Evolutionary conservation across 2,113 vertebrate species (phyloP).

Genomic region (Regulus satrapa): DNA sequence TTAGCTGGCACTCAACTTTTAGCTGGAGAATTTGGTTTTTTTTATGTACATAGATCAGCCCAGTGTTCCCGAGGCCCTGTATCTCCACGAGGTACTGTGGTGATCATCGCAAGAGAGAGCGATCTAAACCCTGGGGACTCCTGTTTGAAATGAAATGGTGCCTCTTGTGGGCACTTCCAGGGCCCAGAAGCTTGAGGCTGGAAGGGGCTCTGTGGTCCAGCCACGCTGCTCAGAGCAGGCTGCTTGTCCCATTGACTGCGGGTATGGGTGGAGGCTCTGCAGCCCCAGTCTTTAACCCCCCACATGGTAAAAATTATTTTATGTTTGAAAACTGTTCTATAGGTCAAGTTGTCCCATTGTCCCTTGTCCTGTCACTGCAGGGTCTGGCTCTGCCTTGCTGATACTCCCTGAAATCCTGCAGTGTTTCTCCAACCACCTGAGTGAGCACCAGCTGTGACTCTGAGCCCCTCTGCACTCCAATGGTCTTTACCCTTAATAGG

Average conservation of each 20-base stretch:
- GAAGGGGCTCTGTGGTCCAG: neutral
- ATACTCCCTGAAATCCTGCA: neutral
- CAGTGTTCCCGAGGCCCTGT: neutral
- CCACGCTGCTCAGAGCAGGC: neutral
- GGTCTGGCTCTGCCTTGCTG: neutral
- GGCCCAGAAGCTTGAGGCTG: neutral
- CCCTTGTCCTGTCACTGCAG: neutral
- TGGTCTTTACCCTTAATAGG: neutral
- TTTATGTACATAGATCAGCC: fast-evolving
- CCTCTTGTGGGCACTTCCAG: neutral
- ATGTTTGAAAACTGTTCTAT: neutral
- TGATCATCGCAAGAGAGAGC: neutral
- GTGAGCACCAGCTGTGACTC: neutral
- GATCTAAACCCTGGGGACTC: neutral
- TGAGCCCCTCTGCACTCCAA: neutral
- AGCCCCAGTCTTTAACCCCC: neutral
- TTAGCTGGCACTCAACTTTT: neutral
- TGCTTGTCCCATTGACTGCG: neutral
- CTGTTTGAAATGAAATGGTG: neutral
- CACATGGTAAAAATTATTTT: neutral
- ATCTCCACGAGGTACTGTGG: neutral
- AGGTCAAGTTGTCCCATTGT: neutral
- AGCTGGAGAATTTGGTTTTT: neutral
- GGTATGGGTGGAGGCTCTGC: neutral
- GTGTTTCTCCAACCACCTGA: neutral